These are phyloP conservation scores for Corydoras sp. DNA, from an alignment of 2,113 vertebrate species.

Conservation along the genomic window DNA sequence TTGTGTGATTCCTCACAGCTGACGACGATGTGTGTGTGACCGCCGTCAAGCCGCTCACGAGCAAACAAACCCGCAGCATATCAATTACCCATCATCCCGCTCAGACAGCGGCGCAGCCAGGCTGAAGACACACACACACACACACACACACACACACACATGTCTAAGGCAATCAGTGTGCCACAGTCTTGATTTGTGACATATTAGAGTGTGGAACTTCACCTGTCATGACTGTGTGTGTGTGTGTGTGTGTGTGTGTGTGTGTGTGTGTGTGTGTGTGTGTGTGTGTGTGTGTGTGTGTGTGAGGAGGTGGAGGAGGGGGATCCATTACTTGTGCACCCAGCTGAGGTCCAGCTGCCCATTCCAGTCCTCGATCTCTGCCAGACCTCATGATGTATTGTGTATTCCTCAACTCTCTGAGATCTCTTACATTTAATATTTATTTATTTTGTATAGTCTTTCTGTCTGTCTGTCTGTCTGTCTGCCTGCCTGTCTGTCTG, in stretches of 20 bases:
- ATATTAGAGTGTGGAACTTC: slow-evolving; percentile 20
- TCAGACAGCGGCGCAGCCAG: slow-evolving; percentile 14
- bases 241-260: slow-evolving; percentile 20
- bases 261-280: neutral
- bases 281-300: slow-evolving; percentile 23
- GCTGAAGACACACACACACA: slow-evolving; percentile 16
- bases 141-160: neutral
- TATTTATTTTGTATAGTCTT: neutral
- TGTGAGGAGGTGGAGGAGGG: neutral
- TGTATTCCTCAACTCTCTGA: neutral
- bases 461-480: neutral
- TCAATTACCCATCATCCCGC: slow-evolving; percentile 65
- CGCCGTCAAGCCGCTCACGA: slow-evolving; percentile 55
- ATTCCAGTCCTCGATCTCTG: neutral
- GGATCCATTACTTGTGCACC: too few species aligned
- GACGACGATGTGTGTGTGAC: slow-evolving; percentile 47
- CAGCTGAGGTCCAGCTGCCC: neutral
- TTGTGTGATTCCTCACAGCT: slow-evolving; percentile 50
- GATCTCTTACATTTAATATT: neutral
- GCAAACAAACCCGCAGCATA: slow-evolving; percentile 61
- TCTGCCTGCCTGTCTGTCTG: slow-evolving; percentile 10
- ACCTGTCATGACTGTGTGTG: slow-evolving; percentile 23
- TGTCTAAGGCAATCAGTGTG: slow-evolving; percentile 27
- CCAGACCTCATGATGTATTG: neutral
- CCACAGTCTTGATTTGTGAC: slow-evolving; percentile 37